phyloP scores from a whole-genome alignment of 1,140 invertebrate species.

The Drosophila sp. region DNA sequence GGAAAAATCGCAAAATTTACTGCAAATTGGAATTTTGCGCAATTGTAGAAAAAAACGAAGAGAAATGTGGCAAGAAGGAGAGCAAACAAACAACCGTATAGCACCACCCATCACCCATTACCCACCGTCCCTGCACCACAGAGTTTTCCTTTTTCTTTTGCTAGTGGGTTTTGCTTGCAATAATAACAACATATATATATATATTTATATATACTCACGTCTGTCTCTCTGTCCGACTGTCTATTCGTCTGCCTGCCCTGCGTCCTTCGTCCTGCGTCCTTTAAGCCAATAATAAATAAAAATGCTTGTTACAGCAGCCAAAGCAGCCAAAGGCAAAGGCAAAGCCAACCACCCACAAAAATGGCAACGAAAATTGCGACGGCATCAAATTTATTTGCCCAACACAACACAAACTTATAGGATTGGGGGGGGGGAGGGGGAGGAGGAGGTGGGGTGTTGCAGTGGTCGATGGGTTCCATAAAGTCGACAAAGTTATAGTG shows the following conservation, averaged over 20 bases:
- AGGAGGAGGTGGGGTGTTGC: background rate
- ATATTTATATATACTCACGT: slow-evolving; percentile 24
- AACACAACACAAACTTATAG: slow-evolving; percentile 62
- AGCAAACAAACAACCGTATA: slow-evolving; percentile 25
- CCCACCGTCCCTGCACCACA: slow-evolving; percentile 6
- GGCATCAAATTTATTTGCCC: slow-evolving; percentile 68
- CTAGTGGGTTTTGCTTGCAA: slow-evolving; percentile 45
- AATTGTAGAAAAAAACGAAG: slow-evolving; percentile 78
- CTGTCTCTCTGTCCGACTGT: slow-evolving; percentile 39
- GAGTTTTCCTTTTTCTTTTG: slow-evolving; percentile 24
- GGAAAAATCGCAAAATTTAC: slow-evolving; percentile 83
- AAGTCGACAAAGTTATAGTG: slow-evolving; percentile 77
- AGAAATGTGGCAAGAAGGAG: slow-evolving; percentile 56
- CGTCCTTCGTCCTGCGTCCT: slow-evolving; percentile 67
- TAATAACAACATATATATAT: slow-evolving; percentile 68
- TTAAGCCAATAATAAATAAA: slow-evolving; percentile 82
- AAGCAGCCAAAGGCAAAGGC: background rate
- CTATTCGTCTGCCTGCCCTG: background rate
- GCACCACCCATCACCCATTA: background rate
- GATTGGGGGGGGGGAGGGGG: background rate
- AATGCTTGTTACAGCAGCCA: slow-evolving; percentile 63
- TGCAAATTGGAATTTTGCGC: slow-evolving; percentile 83
- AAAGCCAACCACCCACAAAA: slow-evolving; percentile 39
- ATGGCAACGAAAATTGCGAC: slow-evolving; percentile 65
- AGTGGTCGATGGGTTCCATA: slow-evolving; percentile 41